These are phyloP conservation scores for Mnemiopsis leidyi DNA, from an alignment of 37 sponge, comb jelly and placozoan genomes.

Conservation along the genomic window DNA sequence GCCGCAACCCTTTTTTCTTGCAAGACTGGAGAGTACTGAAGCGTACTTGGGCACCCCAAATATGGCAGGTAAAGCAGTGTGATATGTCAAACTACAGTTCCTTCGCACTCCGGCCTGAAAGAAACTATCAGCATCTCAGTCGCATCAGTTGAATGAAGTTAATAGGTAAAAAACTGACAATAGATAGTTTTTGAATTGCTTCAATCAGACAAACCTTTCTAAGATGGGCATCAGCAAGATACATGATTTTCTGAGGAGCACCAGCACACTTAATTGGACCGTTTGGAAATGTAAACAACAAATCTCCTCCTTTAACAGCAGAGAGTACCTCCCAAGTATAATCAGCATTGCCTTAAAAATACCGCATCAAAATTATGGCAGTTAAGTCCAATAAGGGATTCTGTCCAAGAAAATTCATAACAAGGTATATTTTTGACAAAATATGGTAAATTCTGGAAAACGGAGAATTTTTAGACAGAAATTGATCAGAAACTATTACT, in stretches of 20 bases:
- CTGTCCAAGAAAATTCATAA: no score
- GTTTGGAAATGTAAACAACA: conserved; percentile 84
- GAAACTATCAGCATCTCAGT: no score
- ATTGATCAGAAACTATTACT: no score
- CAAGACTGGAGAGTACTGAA: conserved; percentile 70
- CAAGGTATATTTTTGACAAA: no score
- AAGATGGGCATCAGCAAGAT: conserved; percentile 84
- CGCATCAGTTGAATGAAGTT: no score
- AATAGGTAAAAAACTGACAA: no score
- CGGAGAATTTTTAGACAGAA: no score
- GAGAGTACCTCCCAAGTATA: conserved; percentile 41
- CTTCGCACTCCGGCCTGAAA: conserved; percentile 74
- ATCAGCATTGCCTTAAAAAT: conserved; percentile 40
- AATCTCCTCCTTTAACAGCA: conserved; percentile 76
- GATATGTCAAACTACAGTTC: conserved; percentile 72
- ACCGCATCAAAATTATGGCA: no score
- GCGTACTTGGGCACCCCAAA: conserved; percentile 94
- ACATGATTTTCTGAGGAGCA: conserved; percentile 96
- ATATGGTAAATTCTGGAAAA: no score
- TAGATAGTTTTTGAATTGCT: no score
- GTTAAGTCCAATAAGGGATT: no score
- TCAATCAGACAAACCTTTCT: conserved; percentile 69
- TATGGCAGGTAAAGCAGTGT: conserved; percentile 80
- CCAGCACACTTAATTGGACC: conserved; percentile 92
- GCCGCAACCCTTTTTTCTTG: conserved; percentile 70